Conservation (phyloP, 1,140 invertebrate genomes). For the Heliconius congener region DNA sequence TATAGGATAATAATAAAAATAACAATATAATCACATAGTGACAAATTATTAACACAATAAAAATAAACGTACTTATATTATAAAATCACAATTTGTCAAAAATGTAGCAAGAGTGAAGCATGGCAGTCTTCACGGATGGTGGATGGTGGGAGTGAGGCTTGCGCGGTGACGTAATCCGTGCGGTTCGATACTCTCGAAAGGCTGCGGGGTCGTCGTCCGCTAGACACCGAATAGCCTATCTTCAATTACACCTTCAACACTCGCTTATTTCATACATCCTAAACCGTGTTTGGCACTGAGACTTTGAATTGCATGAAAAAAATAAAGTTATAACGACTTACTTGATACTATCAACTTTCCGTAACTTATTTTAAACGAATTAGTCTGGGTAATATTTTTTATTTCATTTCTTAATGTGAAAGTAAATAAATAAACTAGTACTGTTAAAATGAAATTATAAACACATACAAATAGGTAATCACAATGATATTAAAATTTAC, state of each 20-base stretch:
- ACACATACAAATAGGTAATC: too few relatives aligned
- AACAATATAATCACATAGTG: too few relatives aligned
- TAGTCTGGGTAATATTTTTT: background rate
- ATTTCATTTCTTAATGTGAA: background rate
- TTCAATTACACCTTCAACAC: conserved; percentile 57
- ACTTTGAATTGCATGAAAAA: background rate
- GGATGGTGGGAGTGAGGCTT: conserved; percentile 49
- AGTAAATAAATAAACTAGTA: background rate
- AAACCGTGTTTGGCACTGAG: background rate
- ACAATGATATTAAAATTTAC: too few relatives aligned
- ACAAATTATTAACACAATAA: background rate
- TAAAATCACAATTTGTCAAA: conserved; percentile 15
- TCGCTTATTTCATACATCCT: background rate
- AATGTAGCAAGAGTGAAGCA: conserved; percentile 20
- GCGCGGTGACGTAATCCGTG: conserved; percentile 73
- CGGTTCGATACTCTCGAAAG: conserved; percentile 79
- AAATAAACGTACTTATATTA: background rate
- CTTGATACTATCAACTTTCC: background rate
- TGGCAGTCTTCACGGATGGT: conserved; percentile 34
- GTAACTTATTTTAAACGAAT: too few relatives aligned
- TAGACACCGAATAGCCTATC: conserved; percentile 76
- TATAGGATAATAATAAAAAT: too few relatives aligned
- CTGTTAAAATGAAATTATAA: too few relatives aligned
- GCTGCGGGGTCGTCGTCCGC: conserved; percentile 71
- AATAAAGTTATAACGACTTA: background rate